A percentile compares a stretch with the other conserved stretches of the same genome.
These are phyloP conservation scores for Myotis brandtii DNA, from an alignment of 2,113 vertebrate species.

Conservation along the genomic window DNA sequence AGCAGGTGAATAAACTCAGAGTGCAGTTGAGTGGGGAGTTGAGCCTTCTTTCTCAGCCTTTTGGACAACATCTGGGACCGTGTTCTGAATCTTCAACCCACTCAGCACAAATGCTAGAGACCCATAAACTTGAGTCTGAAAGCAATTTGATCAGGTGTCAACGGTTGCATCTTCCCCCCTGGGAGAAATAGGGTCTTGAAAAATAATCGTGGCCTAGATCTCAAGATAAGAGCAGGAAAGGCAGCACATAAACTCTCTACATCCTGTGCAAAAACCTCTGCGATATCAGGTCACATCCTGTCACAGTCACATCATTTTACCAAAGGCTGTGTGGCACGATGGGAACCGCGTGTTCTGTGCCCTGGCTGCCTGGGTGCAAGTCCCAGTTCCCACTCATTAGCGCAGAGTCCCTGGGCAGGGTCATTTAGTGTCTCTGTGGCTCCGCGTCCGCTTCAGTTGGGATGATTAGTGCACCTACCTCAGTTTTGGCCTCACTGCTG, in stretches of 20 bases:
- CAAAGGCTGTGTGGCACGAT: not conserved
- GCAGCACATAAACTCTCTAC: not conserved
- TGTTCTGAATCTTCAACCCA: not conserved
- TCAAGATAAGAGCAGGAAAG: not conserved
- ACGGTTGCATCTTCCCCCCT: not conserved
- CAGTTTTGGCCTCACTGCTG: not conserved
- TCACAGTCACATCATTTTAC: not conserved
- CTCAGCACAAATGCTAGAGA: not conserved
- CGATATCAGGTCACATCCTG: accelerated
- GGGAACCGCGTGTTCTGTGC: not conserved
- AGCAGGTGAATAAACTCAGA: constrained; percentile 37
- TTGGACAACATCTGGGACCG: not conserved
- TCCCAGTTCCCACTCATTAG: not conserved
- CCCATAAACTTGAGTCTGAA: not conserved
- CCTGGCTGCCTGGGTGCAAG: not conserved
- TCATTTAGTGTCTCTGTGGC: not conserved
- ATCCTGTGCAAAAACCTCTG: not conserved
- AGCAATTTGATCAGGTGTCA: not conserved
- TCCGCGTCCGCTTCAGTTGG: not conserved
- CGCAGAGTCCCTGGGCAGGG: not conserved
- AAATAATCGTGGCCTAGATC: not conserved
- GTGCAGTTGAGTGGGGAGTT: accelerated
- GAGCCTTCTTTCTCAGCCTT: not conserved
- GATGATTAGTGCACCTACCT: not conserved
- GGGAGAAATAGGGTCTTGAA: not conserved